phyloP scores from a whole-genome alignment of 53 echinoderm and acorn worm genomes.

The Actinopyga echinites region DNA sequence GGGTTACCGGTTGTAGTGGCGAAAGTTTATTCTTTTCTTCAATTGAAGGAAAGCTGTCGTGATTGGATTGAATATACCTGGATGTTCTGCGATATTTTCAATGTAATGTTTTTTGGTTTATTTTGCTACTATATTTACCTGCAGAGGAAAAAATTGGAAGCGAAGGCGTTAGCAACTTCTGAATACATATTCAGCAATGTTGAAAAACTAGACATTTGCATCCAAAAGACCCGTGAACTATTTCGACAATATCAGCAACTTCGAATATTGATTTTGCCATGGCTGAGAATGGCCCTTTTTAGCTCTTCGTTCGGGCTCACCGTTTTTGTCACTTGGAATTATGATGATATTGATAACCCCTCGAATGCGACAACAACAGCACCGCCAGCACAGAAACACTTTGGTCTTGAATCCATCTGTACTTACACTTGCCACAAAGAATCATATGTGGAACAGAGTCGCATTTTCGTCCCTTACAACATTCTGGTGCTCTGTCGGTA shows the following conservation, averaged over 20 bases:
- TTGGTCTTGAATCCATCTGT: neutral
- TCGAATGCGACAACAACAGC: neutral
- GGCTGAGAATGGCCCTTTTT: too few species aligned
- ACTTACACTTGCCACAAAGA: neutral
- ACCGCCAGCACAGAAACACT: neutral
- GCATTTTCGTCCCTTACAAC: neutral
- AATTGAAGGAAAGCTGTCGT: too few species aligned
- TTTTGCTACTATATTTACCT: slow-evolving; percentile 2
- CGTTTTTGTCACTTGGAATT: too few species aligned
- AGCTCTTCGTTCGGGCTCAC: too few species aligned
- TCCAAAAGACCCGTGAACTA: neutral
- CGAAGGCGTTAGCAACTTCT: neutral
- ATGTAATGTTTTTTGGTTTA: neutral
- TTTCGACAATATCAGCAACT: slow-evolving; percentile 1
- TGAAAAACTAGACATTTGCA: neutral
- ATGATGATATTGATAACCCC: too few species aligned
- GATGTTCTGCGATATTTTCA: neutral
- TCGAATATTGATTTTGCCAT: too few species aligned
- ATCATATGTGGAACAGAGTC: neutral
- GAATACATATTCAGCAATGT: neutral
- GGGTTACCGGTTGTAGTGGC: neutral
- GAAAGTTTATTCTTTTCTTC: neutral
- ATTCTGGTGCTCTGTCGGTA: neutral
- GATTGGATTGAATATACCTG: too few species aligned
- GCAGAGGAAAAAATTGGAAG: neutral